Base-by-base conservation (phyloP, 2,113 vertebrate genomes). In the Electrona antarctica region DNA sequence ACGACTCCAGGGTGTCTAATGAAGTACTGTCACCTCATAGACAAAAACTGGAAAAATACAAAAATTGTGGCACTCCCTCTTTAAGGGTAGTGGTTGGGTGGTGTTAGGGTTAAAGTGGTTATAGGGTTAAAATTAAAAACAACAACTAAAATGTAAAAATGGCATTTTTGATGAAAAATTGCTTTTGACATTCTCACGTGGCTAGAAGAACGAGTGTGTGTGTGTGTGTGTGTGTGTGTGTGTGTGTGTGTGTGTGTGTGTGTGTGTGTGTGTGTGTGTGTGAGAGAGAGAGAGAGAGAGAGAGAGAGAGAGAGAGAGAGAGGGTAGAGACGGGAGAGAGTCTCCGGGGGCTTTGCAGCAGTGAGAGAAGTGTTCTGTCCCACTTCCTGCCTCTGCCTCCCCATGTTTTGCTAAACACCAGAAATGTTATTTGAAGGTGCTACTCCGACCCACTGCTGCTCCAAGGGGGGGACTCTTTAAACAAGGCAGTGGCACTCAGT, bases 391-490 rank as follows among this genome's bases (percentile, higher is more conserved):
- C 62, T 58, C 68, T 69, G 67, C 71, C 75, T 63, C 61, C 56
- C 74, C 51, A 49, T 80, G 74, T 82, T 88, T 81, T 80, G 63
- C 70, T 73, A 72, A 84, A 85, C 79, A 81, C 52, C 58, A 85
- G 81, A 79, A 82, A 87, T 85, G 80, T 83, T 79, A 59, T 82
- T 79, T 78, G 63, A 84, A 87, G 63, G 69, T 78, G 64, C 68
- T 54, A 63, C 62, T 77, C 67, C 72, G 69, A 84, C 71, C 60
- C 54, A 47, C 64, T 76, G 45, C 52, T 50, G 55, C 71, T 66
- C 60, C 7, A 21, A 54, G 54, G 46, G 51, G 21, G 54, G 55
- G n/a, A 60, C 62, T 78, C 65, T 67, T 29, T 71, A 52, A 8
- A 3, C 11, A 46, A 3, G 45, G 57, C 45, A 0, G 28, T 56